These are phyloP conservation scores for Parasteatoda tepidariorum DNA, from an alignment of 1,140 invertebrate genomes.

Conservation along the genomic window DNA sequence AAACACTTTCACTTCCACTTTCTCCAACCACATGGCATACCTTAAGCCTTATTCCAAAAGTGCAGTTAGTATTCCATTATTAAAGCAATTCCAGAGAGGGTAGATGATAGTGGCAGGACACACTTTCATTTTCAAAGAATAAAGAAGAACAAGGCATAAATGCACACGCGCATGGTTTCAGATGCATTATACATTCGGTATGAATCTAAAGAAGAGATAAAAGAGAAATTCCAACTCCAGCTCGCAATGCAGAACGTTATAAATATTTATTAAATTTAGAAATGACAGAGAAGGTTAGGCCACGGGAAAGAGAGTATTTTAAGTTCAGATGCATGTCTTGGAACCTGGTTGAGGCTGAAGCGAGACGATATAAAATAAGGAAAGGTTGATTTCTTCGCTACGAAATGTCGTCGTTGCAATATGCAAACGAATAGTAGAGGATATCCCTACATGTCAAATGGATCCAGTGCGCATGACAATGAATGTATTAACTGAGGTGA, in stretches of 20 bases:
- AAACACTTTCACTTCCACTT: background rate
- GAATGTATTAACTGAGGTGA: conserved; percentile 22
- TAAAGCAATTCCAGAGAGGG: conserved; percentile 1
- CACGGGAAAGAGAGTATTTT: background rate
- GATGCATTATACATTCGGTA: conserved; percentile 23
- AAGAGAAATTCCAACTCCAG: background rate
- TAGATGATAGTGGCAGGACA: background rate
- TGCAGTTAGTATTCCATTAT: conserved; percentile 10
- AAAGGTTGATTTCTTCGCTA: background rate
- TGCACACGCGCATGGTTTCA: background rate
- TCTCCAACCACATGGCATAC: background rate
- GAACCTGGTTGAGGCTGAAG: background rate
- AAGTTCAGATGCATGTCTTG: background rate
- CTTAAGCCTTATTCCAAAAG: background rate
- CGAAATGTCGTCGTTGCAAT: background rate
- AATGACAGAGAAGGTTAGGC: background rate
- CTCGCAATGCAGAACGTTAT: conserved; percentile 13
- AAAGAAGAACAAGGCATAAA: background rate
- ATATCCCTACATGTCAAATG: background rate
- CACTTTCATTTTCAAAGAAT: background rate
- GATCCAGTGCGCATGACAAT: background rate
- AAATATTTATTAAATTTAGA: conserved; percentile 54
- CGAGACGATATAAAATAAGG: conserved; percentile 2
- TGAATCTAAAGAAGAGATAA: conserved; percentile 15
- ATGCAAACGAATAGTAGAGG: background rate